A percentile compares a stretch with the other conserved stretches of the same genome.
Conservation (phyloP, 2,888 invertebrate genomes). For the Copidosoma aretas region DNA sequence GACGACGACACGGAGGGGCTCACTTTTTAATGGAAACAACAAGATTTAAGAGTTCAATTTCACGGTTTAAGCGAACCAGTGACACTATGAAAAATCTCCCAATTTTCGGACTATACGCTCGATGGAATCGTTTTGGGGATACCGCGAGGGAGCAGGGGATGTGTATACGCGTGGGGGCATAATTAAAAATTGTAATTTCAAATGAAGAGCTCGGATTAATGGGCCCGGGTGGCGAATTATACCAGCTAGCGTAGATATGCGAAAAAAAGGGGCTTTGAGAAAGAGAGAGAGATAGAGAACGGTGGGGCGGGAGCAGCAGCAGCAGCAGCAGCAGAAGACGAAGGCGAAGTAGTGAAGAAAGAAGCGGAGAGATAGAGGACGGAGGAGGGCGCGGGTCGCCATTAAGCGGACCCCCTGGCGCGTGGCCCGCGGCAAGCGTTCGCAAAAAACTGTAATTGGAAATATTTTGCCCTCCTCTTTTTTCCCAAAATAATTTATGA, state of each 20-base stretch:
- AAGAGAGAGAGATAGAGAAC: background rate
- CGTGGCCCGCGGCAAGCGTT: conserved; percentile 63
- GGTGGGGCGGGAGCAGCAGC: background rate
- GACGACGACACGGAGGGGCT: too few species aligned
- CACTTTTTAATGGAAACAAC: background rate
- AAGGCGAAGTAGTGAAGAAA: background rate
- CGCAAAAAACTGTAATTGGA: conserved; percentile 64
- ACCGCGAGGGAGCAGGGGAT: background rate
- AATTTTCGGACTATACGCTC: background rate
- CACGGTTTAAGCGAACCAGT: background rate
- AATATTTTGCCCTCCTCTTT: conserved; percentile 63
- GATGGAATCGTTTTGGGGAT: background rate
- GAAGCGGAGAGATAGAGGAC: conserved; percentile 10
- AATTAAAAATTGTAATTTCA: conserved; percentile 37
- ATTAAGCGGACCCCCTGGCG: conserved; percentile 63
- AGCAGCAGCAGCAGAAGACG: too few species aligned
- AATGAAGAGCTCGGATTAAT: conserved; percentile 39
- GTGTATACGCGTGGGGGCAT: conserved; percentile 3
- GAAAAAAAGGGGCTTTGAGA: background rate
- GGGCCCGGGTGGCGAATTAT: conserved; percentile 22
- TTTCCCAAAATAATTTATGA: conserved; percentile 63
- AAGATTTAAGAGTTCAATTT: background rate
- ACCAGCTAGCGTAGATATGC: conserved; percentile 5
- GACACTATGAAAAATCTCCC: background rate
- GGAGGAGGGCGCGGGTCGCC: conserved; percentile 51